phyloP scores from a whole-genome alignment of 2,113 vertebrate species.

The Puffinus mauretanicus region DNA sequence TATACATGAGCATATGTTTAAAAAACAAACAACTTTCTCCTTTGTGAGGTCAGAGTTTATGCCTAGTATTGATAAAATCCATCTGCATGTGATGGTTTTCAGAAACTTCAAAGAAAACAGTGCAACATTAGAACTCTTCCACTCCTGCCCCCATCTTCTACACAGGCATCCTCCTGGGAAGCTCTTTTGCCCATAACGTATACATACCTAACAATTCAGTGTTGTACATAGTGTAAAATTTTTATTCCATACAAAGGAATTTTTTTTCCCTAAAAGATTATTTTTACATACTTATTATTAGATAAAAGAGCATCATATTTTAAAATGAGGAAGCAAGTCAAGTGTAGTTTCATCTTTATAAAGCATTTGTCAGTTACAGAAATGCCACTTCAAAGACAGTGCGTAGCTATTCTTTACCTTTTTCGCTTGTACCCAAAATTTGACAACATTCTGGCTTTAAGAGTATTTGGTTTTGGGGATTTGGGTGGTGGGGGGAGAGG shows the following conservation, averaged over 20 bases:
- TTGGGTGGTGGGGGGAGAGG: fast-evolving
- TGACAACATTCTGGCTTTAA: neutral
- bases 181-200: neutral
- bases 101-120: neutral
- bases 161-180: neutral
- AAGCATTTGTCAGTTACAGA: neutral
- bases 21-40: neutral
- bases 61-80: neutral
- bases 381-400: neutral
- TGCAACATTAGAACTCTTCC: neutral
- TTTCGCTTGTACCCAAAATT: neutral
- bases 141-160: too few relatives aligned
- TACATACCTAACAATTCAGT: neutral
- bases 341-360: neutral
- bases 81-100: neutral
- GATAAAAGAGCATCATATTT: neutral
- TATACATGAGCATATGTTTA: neutral
- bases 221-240: neutral
- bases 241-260: neutral
- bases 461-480: neutral
- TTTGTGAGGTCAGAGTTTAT: neutral
- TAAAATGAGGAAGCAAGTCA: neutral
- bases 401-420: neutral
- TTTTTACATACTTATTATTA: neutral
- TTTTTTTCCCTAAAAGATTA: neutral